phyloP scores from a whole-genome alignment of 2,888 invertebrate genomes.

The Rhingia campestris region DNA sequence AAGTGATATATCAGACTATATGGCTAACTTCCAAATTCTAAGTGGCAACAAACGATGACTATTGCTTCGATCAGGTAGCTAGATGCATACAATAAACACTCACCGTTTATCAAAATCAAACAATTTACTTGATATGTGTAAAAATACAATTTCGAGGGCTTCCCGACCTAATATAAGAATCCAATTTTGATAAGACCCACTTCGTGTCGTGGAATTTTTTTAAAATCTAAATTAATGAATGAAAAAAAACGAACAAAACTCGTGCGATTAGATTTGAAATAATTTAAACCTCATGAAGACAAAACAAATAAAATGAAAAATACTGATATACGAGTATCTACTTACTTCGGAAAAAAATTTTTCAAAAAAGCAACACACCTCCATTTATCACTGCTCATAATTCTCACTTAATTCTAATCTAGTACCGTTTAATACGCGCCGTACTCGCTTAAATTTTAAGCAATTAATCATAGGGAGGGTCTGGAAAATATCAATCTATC shows the following conservation, averaged over 20 bases:
- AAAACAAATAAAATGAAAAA: neutral
- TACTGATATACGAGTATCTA: neutral
- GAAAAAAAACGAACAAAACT: slow-evolving; percentile 24
- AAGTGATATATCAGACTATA: too few species aligned
- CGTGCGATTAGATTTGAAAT: slow-evolving; percentile 7
- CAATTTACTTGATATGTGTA: neutral
- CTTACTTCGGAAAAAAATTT: neutral
- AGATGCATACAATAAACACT: neutral
- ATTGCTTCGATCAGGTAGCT: too few species aligned
- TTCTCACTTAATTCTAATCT: slow-evolving; percentile 64
- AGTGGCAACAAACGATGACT: too few species aligned
- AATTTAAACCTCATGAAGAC: neutral
- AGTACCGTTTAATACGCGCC: slow-evolving; percentile 56
- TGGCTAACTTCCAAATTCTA: too few species aligned
- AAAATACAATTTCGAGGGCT: slow-evolving; percentile 7
- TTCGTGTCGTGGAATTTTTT: neutral
- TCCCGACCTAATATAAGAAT: neutral
- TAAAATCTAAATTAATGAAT: slow-evolving; percentile 19
- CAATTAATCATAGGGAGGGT: slow-evolving; percentile 48
- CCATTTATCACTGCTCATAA: slow-evolving; percentile 63
- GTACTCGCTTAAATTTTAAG: slow-evolving; percentile 38
- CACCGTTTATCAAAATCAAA: slow-evolving; percentile 7
- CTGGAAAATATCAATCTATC: slow-evolving; percentile 58
- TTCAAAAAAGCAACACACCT: slow-evolving; percentile 43
- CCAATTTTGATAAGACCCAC: slow-evolving; percentile 22